A percentile compares a stretch with the other conserved stretches of the same genome.
These are phyloP conservation scores for Pycnonotus jocosus DNA, from an alignment of 2,113 vertebrate species.

Conservation along the genomic window DNA sequence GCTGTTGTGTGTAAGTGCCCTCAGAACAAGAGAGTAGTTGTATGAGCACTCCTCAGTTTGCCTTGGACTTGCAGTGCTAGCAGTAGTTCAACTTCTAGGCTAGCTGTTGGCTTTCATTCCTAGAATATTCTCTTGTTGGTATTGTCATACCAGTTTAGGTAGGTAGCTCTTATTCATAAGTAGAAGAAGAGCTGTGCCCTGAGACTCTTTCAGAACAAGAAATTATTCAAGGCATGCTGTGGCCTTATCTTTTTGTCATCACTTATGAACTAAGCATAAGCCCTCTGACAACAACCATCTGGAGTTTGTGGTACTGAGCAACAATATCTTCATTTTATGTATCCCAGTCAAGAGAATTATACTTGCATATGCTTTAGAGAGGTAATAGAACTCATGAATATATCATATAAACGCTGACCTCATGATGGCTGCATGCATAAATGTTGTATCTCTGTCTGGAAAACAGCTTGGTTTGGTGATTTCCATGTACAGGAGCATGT, in stretches of 20 bases:
- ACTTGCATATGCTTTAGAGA: not conserved
- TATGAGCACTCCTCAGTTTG: not conserved
- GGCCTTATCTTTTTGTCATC: not conserved
- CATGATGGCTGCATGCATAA: accelerated
- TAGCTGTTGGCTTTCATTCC: not conserved
- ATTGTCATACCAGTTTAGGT: not conserved
- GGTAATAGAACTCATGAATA: not conserved
- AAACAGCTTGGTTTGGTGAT: not conserved
- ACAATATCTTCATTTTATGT: not conserved
- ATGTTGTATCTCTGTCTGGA: not conserved
- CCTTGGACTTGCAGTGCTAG: not conserved
- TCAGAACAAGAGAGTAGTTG: not conserved
- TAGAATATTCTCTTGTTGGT: not conserved
- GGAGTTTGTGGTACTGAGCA: not conserved
- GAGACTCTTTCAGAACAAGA: not conserved
- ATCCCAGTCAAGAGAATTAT: not conserved
- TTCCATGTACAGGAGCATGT: not conserved
- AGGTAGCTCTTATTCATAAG: not conserved
- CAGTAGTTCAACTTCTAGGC: not conserved
- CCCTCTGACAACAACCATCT: not conserved
- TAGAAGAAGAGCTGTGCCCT: not conserved
- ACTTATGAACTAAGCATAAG: not conserved
- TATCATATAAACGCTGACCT: not conserved
- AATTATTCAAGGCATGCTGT: not conserved
- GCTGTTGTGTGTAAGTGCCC: not conserved